Base-by-base conservation (phyloP, 2,797 vertebrate genomes). In the Neosilurus hyrtlii region DNA sequence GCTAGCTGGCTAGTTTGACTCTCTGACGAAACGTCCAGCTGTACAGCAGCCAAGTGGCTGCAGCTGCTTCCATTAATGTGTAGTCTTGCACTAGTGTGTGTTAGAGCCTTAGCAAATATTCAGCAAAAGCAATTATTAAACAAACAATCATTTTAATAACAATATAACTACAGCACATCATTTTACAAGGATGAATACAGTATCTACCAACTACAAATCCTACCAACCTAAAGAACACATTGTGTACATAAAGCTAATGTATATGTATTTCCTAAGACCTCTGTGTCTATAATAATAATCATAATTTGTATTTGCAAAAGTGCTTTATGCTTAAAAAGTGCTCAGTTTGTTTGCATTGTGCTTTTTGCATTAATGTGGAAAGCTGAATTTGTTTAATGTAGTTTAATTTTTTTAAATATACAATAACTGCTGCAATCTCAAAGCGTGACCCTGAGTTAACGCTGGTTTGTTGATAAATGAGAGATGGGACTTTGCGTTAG, bases 61-160 rank as follows among this genome's bases (percentile, higher is more conserved):
- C 87, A 89, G 85, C 86, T 89, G 87, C 78, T 77, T 87, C 81
- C 77, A 89, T 84, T 87, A 82, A 82, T 85, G 84, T 82, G 80
- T 71, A 51, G n/a, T 75, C 78, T 72, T 85, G 18, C 75, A 82
- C 24, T 16, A 62, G 22, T 37, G 68, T 59, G 57, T 66, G 59
- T 61, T 79, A 15, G 35, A 22, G 24, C 65, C 22, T 68, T 51
- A 80, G 61, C 51, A 80, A 14, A 67, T 59, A 59, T 66, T 24
- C 77, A 80, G 65, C 67, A 74, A 51, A 80, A 20, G 4, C 20
- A 63, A 18, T 35, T 14, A 30, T 2, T 76, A 24, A 62, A 49
- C 37, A 14, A 9, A 63, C 0, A 37, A 51, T 51, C 0, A 26
- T 65, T 20, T 26, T n/a, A 12, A 35, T 18, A 37, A 43, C 43